Conservation (phyloP, 2,888 invertebrate genomes). For the Steromphala cineraria region DNA sequence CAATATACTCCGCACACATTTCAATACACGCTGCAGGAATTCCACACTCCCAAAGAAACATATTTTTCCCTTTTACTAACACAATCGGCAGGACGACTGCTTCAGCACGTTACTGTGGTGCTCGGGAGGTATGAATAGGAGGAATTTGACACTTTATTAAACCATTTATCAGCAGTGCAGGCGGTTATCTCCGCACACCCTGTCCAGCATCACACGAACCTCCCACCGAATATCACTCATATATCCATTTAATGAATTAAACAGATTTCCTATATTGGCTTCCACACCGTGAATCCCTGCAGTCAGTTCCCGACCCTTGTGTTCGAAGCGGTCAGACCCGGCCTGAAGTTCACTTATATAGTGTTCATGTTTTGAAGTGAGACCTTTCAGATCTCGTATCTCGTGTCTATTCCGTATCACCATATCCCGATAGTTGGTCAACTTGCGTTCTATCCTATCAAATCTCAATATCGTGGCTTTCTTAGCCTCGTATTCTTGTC, state of each 20-base stretch:
- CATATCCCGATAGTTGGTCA: conserved; percentile 15
- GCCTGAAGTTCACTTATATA: conserved; percentile 7
- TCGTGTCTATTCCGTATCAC: conserved; percentile 16
- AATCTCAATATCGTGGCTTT: background rate
- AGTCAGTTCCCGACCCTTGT: background rate
- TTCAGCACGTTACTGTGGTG: too few species aligned
- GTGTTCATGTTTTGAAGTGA: conserved; percentile 10
- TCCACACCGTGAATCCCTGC: background rate
- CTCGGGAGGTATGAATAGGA: too few species aligned
- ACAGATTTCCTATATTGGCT: conserved; percentile 7
- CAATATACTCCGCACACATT: background rate
- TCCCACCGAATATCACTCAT: conserved; percentile 13
- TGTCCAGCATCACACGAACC: conserved; percentile 10
- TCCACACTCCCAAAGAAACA: too few species aligned
- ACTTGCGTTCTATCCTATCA: background rate
- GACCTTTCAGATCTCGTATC: conserved; percentile 10
- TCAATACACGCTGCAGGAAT: too few species aligned
- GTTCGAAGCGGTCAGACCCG: conserved; percentile 8
- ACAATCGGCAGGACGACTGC: too few species aligned
- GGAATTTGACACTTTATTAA: background rate
- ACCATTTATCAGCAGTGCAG: background rate
- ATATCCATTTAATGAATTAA: conserved; percentile 4
- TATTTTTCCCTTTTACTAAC: too few species aligned
- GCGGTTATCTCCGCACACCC: conserved; percentile 11
- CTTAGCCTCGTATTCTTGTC: background rate